Percentiles rank a stretch among this genome's conserved stretches.
phyloP scores from a whole-genome alignment of 2,888 invertebrate species.

The Brassicogethes aeneus region DNA sequence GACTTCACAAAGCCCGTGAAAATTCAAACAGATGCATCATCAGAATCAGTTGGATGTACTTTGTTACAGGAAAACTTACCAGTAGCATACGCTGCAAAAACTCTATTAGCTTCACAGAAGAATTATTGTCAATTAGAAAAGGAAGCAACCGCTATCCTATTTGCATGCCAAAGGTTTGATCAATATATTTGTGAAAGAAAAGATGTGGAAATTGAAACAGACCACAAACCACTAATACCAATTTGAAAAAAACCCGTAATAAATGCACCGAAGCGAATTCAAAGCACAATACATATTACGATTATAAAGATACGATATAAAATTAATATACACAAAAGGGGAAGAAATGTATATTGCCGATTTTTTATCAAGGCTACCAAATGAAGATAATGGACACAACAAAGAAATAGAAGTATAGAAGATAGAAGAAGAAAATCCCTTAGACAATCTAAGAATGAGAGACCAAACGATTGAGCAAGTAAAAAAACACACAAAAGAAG shows the following conservation, averaged over 20 bases:
- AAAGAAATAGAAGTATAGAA: slow-evolving; percentile 1
- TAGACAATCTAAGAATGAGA: slow-evolving; percentile 4
- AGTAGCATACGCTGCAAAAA: too few relatives aligned
- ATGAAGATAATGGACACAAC: not conserved
- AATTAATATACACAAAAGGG: slow-evolving; percentile 1
- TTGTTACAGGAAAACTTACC: not conserved
- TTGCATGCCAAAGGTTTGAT: too few relatives aligned
- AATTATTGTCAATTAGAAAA: too few relatives aligned
- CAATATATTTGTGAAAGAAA: too few relatives aligned
- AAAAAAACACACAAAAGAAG: slow-evolving; percentile 2
- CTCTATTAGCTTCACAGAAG: too few relatives aligned
- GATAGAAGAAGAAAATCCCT: slow-evolving; percentile 2
- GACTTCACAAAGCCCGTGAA: not conserved
- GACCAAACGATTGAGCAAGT: slow-evolving; percentile 5
- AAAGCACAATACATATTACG: not conserved
- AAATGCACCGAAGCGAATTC: too few relatives aligned
- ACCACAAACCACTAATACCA: too few relatives aligned
- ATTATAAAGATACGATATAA: slow-evolving; percentile 1
- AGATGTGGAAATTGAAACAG: too few relatives aligned
- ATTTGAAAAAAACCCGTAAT: too few relatives aligned
- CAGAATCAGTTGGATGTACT: slow-evolving; percentile 1
- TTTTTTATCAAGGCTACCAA: slow-evolving; percentile 1
- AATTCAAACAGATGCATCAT: slow-evolving; percentile 3
- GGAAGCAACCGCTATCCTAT: too few relatives aligned
- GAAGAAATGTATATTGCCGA: slow-evolving; percentile 1